Evolutionary conservation across 2,113 vertebrate species (phyloP), one percentile per base, ranked within the genome.

Genomic region (Anhinga anhinga): DNA sequence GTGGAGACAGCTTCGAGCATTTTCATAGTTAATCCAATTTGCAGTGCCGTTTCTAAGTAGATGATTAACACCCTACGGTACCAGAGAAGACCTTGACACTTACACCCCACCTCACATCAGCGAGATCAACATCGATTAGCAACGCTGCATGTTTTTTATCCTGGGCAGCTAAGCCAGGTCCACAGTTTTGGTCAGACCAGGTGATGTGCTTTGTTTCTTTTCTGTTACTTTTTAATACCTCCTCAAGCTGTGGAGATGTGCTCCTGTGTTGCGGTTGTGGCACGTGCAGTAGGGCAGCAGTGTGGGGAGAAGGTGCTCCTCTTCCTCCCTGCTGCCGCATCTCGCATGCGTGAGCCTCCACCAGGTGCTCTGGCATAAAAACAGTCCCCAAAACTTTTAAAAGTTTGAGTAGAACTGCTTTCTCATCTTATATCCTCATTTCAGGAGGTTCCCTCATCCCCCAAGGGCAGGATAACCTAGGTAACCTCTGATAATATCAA

Each of bases 301-400:
- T 13, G 32, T 3, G 1, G 9, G 20, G 18, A 32, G 20, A 69
- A 58, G 36, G 1, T 52, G 76, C 59, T 72, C 20, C 27, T 82
- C 49, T 58, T 58, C 29, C 14, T 88, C 32, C 17, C 25, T 2
- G 1, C 47, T 72, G 70, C 36, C 0, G 0, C 9, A 2, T n/a
- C n/a, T 59, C 10, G 0, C 0, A 0, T 62, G n/a, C 15, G 11
- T 0, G 1, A 74, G 15, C 10, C 73, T 59, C 66, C 1, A 3
- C 22, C 1, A 0, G 3, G 15, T n/a, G 22, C 40, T 70, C 32
- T 65, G 32, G 29, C 11, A 26, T 25, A 74, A 70, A 59, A 70
- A 8, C 56, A 86, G 61, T 15, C 63, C 63, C 20, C 7, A 9
- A 63, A 87, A 84, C 42, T 21, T 67, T 26, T 11, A 50, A 25